Evolutionary conservation across 2,797 vertebrate species (phyloP), one percentile per base, ranked within the genome.

Genomic region (Dromococcyx pavoninus): DNA sequence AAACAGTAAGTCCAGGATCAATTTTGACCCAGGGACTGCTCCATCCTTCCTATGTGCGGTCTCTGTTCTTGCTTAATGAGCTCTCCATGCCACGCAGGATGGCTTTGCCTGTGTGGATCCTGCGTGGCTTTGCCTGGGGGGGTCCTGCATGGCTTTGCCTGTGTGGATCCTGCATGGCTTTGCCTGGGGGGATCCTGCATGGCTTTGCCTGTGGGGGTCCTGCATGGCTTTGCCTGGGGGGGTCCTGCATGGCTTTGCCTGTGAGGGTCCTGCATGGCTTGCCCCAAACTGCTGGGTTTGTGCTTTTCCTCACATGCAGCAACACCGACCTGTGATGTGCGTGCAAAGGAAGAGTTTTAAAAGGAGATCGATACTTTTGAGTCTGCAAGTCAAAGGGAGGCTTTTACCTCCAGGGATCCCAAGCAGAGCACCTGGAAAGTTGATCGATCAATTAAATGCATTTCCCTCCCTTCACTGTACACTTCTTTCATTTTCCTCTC

Each of bases 361-460:
- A 17, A 64, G 66, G 67, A 64, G 61, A 75, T 75, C 32, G 13
- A 54, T 92, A 75, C 53, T 73, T 96, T 88, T 71, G 48, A 76
- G 48, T 21, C 56, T 32, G 25, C 28, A 89, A 93, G 72, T 75
- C 43, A 60, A 78, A 96, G n/a, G 70, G 84, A 76, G 46, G 28
- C 48, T 89, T 77, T 92, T 57, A 62, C 72, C 81, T 90, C 67
- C 23, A 7, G 48, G 84, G 65, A 35, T 69, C 51, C 56, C 13
- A 15, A 83, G 54, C 78, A 82, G 88, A 94, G 81, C 32, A 64
- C 79, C 91, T 77, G 85, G 21, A 82, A 95, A 93, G 57, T 88
- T 61, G 21, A 75, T 89, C 86, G 64, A 75, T 93, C 65, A 41
- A 39, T 79, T 65, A 35, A 66, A 82, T 83, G 30, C 9, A 22